Evolutionary conservation across 1,140 invertebrate species (phyloP).

Genomic region (Laodelphax striatellus): DNA sequence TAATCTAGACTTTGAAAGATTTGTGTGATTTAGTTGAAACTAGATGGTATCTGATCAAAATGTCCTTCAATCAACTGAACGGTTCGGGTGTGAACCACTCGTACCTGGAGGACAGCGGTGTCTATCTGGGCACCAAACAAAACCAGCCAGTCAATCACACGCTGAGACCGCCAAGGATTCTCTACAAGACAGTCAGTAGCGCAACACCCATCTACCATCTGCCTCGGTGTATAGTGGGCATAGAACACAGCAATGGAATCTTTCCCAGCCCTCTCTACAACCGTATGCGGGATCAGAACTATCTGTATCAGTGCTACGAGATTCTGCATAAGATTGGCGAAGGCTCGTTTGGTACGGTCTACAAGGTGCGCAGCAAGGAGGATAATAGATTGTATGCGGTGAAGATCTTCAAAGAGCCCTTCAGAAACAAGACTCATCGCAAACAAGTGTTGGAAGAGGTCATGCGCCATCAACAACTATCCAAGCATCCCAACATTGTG

Average conservation of each 20-base stretch:
- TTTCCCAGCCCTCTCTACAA: not conserved
- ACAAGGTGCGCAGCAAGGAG: constrained; percentile 48
- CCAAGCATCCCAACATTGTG: constrained; percentile 54
- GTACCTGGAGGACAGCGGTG: not conserved
- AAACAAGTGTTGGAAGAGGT: constrained; percentile 54
- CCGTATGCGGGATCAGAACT: not conserved
- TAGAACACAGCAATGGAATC: not conserved
- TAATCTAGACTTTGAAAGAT: no score
- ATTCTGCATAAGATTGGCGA: constrained; percentile 48
- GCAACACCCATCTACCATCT: not conserved
- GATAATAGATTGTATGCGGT: constrained; percentile 56
- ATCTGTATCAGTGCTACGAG: constrained; percentile 50
- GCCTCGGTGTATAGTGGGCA: not conserved
- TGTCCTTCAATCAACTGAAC: no score
- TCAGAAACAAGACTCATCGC: constrained; percentile 45
- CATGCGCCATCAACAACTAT: constrained; percentile 52
- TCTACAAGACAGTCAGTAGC: not conserved
- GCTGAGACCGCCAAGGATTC: not conserved
- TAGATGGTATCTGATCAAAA: no score
- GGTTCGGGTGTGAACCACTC: not conserved
- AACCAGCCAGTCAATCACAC: not conserved
- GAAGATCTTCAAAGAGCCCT: constrained; percentile 49
- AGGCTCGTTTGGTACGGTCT: constrained; percentile 66
- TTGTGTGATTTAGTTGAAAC: no score
- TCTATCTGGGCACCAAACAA: not conserved